Evolutionary conservation across 1,140 invertebrate genomes (phyloP).

Genomic region (Drosophila sproati): DNA sequence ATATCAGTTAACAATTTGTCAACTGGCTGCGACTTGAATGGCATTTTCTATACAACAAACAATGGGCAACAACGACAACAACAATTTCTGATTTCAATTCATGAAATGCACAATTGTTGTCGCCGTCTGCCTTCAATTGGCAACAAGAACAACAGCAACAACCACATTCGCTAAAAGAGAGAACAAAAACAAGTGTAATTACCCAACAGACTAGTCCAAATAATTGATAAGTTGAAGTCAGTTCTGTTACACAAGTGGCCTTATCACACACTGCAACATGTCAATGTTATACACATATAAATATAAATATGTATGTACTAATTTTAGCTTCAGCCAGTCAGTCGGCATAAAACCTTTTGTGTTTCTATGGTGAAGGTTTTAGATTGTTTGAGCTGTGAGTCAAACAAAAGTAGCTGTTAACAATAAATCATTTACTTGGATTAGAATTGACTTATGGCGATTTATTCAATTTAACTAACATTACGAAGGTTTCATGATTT

Average conservation of each 20-base stretch:
- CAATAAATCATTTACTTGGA: background rate
- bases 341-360: no score
- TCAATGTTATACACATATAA: background rate
- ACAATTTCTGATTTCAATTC: conserved; percentile 60
- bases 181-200: conserved; percentile 62
- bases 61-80: conserved; percentile 59
- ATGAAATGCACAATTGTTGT: conserved; percentile 82
- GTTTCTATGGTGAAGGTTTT: background rate
- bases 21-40: conserved; percentile 76
- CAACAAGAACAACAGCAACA: conserved; percentile 31
- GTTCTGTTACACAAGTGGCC: conserved; percentile 40
- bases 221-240: conserved; percentile 33
- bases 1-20: conserved; percentile 82
- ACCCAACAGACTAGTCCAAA: conserved; percentile 39
- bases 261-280: conserved; percentile 24
- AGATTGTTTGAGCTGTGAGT: background rate
- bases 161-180: conserved; percentile 5
- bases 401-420: background rate
- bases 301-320: background rate
- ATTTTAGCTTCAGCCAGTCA: background rate
- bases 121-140: conserved; percentile 48
- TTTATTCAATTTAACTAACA: background rate
- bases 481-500: background rate
- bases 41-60: conserved; percentile 70
- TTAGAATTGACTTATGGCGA: background rate